Base-by-base conservation (phyloP, 2,888 invertebrate species). In the Conomelus anceps region DNA sequence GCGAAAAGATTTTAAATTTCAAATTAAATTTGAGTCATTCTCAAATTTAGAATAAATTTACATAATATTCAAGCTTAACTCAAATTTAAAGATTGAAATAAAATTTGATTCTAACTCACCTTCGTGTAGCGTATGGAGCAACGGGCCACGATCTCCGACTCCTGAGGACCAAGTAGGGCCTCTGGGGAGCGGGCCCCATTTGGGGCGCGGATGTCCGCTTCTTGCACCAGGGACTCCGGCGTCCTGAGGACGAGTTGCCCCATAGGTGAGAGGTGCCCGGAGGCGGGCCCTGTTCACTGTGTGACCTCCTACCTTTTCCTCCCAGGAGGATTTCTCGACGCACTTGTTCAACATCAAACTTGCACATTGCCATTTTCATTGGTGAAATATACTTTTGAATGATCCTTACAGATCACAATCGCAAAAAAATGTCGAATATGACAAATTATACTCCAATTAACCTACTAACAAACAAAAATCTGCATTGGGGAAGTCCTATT, bases 61-160 rank as follows among this genome's bases (percentile, higher is more conserved):
- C n/a, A n/a, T n/a, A n/a, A n/a, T n/a, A n/a, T n/a, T n/a, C n/a
- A n/a, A n/a, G n/a, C n/a, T n/a, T 13, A 41, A 41, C 11, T 13
- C 41, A 41, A 41, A 41, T 17, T 13, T 17, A 11, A 41, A 41
- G 11, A 41, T 41, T 41, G 17, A 41, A 41, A 41, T 41, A 13
- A 41, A 41, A 13, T 41, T 41, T 41, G 17, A n/a, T 7, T 22
- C 22, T 23, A 29, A 92, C 93, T 93, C 93, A 96, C 96, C 96
- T 96, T 94, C 95, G 94, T 92, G 95, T 95, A 0, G 95, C 95
- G 91, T 95, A 94, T 22, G 96, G 96, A 4, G 96, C 96, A 34
- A 96, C 96, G 0, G 96, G 96, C 96, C 96, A 96, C 92, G 96
- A 96, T 86, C 96, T 94, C 23, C 96, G 94, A 85, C 96, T 96